Evolutionary conservation across 2,797 vertebrate genomes (phyloP).

Genomic region (Perodicticus potto): DNA sequence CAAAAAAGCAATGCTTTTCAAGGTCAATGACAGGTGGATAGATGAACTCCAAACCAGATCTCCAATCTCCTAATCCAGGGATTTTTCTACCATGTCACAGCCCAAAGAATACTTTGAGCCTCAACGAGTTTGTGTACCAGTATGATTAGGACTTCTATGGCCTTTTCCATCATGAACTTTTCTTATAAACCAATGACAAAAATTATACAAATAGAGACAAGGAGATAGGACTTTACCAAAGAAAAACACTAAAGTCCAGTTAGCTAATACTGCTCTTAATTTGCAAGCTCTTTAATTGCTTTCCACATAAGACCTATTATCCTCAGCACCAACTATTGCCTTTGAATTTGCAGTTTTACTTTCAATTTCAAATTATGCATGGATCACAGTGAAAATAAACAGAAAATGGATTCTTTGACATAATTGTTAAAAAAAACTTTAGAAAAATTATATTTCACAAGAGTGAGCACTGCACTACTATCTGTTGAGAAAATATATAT

Average conservation of each 20-base stretch:
- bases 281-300: not conserved
- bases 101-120: not conserved
- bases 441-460: too few species aligned
- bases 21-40: not conserved
- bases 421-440: too few species aligned
- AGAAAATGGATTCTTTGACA: constrained; percentile 10
- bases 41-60: not conserved
- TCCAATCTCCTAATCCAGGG: not conserved
- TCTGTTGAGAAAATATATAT: too few species aligned
- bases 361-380: constrained; percentile 9
- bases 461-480: too few species aligned
- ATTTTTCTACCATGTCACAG: not conserved
- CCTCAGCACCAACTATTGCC: constrained; percentile 3
- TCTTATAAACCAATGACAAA: not conserved
- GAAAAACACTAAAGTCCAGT: constrained; percentile 44
- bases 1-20: not conserved
- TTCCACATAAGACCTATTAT: not conserved
- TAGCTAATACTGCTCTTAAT: not conserved
- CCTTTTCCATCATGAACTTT: constrained; percentile 35
- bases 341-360: constrained; percentile 7
- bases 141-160: not conserved
- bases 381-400: not conserved
- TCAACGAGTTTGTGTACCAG: constrained; percentile 30
- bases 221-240: not conserved
- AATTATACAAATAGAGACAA: constrained; percentile 11